phyloP scores from a whole-genome alignment of 2,888 invertebrate species.

The Ophraella communa region DNA sequence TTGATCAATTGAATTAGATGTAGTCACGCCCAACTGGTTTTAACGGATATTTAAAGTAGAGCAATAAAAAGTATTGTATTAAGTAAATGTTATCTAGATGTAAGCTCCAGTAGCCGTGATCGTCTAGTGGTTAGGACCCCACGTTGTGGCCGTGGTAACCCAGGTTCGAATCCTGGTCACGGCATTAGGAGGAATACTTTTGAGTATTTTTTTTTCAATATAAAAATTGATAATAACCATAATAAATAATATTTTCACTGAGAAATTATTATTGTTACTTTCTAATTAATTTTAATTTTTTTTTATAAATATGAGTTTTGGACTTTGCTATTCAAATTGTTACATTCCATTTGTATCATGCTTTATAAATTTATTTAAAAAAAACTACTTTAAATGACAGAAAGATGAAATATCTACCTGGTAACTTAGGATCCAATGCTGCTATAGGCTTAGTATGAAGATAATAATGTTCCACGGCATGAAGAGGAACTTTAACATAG shows the following conservation, averaged over 20 bases:
- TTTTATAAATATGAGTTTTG: too few relatives aligned
- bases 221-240: too few relatives aligned
- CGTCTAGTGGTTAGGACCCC: constrained; percentile 61
- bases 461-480: constrained; percentile 94
- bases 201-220: neutral
- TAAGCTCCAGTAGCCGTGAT: constrained; percentile 52
- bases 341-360: too few relatives aligned
- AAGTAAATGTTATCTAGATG: neutral
- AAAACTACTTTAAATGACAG: too few relatives aligned
- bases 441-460: constrained; percentile 84
- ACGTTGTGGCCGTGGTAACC: constrained; percentile 69
- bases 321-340: too few relatives aligned
- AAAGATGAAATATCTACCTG: constrained; percentile 73
- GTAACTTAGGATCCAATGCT: constrained; percentile 79
- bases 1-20: neutral
- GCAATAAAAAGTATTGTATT: neutral
- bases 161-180: constrained; percentile 69
- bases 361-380: too few relatives aligned
- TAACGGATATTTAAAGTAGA: neutral
- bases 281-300: too few relatives aligned
- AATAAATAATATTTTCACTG: too few relatives aligned
- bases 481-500: constrained; percentile 85
- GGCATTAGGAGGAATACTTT: constrained; percentile 40
- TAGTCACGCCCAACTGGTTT: neutral
- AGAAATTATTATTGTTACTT: too few relatives aligned